phyloP scores from a whole-genome alignment of 2,888 invertebrate species.

The Hirtodrosophila trivittata region DNA sequence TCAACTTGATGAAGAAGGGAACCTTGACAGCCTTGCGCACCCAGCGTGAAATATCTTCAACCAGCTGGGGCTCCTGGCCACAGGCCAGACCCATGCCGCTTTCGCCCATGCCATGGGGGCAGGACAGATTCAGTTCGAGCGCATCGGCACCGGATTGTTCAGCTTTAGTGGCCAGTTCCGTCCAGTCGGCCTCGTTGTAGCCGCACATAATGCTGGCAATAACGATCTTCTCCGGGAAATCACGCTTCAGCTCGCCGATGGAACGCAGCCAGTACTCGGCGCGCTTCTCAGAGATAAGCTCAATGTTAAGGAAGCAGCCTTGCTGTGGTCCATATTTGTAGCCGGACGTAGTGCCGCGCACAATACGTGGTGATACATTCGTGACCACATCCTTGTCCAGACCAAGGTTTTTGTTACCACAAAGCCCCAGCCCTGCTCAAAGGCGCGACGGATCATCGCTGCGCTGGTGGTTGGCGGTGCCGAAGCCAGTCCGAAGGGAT shows the following conservation, averaged over 20 bases:
- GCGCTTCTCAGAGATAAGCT: slow-evolving; percentile 98
- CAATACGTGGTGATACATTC: slow-evolving; percentile 98
- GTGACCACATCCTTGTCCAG: slow-evolving; percentile 98
- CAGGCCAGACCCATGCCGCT: slow-evolving; percentile 99
- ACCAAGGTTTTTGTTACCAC: slow-evolving; percentile 98
- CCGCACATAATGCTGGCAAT: slow-evolving; percentile 98
- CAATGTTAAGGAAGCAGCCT: slow-evolving; percentile 98
- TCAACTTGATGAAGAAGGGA: slow-evolving; percentile 98
- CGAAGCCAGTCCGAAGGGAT: slow-evolving; percentile 98
- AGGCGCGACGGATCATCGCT: slow-evolving; percentile 97
- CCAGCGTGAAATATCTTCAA: slow-evolving; percentile 95
- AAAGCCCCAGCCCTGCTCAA: slow-evolving; percentile 98
- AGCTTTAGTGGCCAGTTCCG: slow-evolving; percentile 89
- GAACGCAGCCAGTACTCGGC: slow-evolving; percentile 96
- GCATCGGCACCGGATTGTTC: slow-evolving; percentile 95
- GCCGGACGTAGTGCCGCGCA: slow-evolving; percentile 96
- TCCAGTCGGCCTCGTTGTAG: slow-evolving; percentile 95
- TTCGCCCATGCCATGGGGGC: slow-evolving; percentile 99
- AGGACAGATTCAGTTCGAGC: slow-evolving; percentile 97
- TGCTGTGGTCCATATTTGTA: slow-evolving; percentile 97
- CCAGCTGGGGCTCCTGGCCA: slow-evolving; percentile 96
- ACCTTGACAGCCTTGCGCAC: slow-evolving; percentile 93
- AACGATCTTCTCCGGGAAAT: slow-evolving; percentile 95
- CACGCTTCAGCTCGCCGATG: slow-evolving; percentile 93
- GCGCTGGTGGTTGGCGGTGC: slow-evolving; percentile 97